Evolutionary conservation across 2,113 vertebrate species (phyloP).

Genomic region (Ptilorrhoa leucosticta): DNA sequence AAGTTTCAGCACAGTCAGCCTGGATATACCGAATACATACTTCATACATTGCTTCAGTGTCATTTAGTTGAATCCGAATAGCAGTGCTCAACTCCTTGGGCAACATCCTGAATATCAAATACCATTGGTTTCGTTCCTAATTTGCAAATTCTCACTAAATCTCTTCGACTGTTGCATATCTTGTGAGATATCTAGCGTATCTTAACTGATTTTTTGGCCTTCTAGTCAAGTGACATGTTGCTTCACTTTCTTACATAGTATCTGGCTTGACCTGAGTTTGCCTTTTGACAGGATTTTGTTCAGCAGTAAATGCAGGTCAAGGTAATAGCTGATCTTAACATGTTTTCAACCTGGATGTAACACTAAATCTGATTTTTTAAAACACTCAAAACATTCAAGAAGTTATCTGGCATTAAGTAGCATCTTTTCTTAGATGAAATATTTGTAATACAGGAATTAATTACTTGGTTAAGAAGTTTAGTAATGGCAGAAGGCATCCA

Average conservation of each 20-base stretch:
- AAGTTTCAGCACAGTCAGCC: background rate
- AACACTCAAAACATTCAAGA: no score
- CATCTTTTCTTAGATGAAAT: background rate
- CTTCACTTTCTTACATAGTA: background rate
- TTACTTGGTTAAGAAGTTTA: background rate
- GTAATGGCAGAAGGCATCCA: background rate
- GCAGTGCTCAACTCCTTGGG: background rate
- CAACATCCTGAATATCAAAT: background rate
- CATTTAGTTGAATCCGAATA: background rate
- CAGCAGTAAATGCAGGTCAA: background rate
- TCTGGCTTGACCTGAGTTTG: background rate
- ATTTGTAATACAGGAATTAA: background rate
- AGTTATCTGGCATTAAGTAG: background rate
- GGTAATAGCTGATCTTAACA: background rate
- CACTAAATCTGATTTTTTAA: background rate
- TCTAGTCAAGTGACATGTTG: background rate
- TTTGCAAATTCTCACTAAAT: background rate
- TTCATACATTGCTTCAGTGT: background rate
- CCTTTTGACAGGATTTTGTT: background rate
- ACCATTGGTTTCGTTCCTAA: background rate
- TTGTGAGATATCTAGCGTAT: rapidly evolving
- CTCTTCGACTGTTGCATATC: background rate
- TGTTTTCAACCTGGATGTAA: background rate
- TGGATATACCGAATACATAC: background rate
- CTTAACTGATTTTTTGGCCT: background rate